phyloP scores from a whole-genome alignment of 2,113 vertebrate species.

The Nycticorax nycticorax region DNA sequence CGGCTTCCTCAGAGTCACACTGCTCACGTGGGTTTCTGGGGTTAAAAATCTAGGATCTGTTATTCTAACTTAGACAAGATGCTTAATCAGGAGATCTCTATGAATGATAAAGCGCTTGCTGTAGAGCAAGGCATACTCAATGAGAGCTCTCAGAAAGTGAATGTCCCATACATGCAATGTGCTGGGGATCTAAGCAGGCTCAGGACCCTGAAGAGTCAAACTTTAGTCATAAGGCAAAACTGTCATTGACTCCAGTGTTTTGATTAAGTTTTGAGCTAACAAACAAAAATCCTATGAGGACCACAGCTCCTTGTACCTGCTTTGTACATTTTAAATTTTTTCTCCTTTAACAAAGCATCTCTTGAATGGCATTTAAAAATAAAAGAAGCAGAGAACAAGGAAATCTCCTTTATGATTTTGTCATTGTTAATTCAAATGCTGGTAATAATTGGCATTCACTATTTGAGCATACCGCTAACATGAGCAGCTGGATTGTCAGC shows the following conservation, averaged over 20 bases:
- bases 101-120: background rate
- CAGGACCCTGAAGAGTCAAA: background rate
- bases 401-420: background rate
- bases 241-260: background rate
- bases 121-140: background rate
- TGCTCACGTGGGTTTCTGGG: background rate
- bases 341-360: background rate
- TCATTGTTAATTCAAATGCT: background rate
- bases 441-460: background rate
- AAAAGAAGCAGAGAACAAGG: background rate
- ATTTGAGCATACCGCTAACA: background rate
- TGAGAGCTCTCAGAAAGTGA: background rate
- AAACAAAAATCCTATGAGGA: background rate
- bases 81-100: background rate
- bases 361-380: background rate
- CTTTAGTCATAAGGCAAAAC: background rate
- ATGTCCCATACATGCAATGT: background rate
- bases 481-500: background rate
- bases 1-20: background rate
- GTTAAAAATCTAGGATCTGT: background rate
- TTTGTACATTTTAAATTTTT: background rate
- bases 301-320: background rate
- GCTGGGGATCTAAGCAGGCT: background rate
- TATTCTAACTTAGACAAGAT: background rate
- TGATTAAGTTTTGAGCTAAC: background rate